Evolutionary conservation across 2,797 vertebrate species (phyloP), one percentile per base, ranked within the genome.

Genomic region (Poeciliopsis infans): DNA sequence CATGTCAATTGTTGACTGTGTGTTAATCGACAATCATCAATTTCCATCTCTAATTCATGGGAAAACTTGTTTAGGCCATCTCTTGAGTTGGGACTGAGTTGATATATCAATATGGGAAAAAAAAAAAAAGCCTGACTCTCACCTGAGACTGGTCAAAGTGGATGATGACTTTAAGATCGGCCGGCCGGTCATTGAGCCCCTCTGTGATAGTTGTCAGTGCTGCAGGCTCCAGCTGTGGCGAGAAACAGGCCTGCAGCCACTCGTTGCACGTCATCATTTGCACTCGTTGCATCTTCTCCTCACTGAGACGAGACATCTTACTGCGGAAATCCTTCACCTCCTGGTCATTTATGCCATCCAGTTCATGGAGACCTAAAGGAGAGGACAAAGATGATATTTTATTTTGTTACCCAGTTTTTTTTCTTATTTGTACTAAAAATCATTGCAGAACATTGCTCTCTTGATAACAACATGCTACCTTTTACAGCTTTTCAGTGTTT

Each of bases 61-160:
- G 28, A 31, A 2, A 33, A 33, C 28, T 5, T 33, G 12, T 33
- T 61, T 33, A 61, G 13, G 33, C 11, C 28, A 61, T 33, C 5
- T 33, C 5, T 28, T 12, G 7, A 20, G 16, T 36, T 66, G 36
- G 64, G 36, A 66, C 36, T 4, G 4, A 25, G 10, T 23, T 39
- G 20, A 66, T 64, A 7, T 39, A 39, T 66, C 8, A 66, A 41
- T 41, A 39, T 41, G 8, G 64, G 7, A 1, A 2, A 7, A 23
- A 49, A 4, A 23, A 23, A 51, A 20, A 49, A 0, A 51, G 51
- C 25, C 51, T 43, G 77, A 77, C 83, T 51, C 93, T 86, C 90
- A 99, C 98, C 97, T 97, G 98, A 83, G 97, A 97, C 91, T 96
- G 97, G 90, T 97, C 96, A 81, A 98, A 98, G 95, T 98, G 97